Evolutionary conservation across 2,797 vertebrate species (phyloP).

Genomic region (Perodicticus potto): DNA sequence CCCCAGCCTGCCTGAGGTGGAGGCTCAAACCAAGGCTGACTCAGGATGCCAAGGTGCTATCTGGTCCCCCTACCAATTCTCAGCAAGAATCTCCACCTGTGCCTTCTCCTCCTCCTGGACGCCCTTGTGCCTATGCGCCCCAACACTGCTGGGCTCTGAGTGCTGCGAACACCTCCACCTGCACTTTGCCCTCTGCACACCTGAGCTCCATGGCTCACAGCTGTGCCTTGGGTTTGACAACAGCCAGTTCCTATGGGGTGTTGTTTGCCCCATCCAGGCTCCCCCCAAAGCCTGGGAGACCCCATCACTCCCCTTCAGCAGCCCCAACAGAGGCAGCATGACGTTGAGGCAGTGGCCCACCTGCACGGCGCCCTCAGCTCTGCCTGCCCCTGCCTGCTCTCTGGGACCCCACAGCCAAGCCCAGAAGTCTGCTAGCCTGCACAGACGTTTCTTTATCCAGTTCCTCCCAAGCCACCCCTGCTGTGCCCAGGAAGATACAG

Average conservation of each 20-base stretch:
- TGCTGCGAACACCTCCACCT: neutral
- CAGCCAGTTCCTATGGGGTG: neutral
- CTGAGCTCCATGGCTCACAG: neutral
- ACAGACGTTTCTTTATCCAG: neutral
- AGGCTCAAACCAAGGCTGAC: neutral
- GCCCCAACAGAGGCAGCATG: too few species aligned
- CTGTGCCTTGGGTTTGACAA: neutral
- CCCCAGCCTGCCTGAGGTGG: accelerated
- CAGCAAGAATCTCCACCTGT: neutral
- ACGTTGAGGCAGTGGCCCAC: neutral
- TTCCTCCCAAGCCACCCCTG: neutral
- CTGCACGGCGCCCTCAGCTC: neutral
- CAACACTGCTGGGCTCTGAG: too few species aligned
- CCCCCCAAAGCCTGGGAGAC: neutral
- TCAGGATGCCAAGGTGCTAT: neutral
- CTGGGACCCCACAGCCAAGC: too few species aligned
- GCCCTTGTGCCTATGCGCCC: neutral
- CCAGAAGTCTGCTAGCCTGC: neutral
- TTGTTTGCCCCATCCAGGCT: neutral
- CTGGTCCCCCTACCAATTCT: neutral
- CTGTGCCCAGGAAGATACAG: neutral
- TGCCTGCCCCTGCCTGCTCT: neutral
- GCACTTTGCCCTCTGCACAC: neutral
- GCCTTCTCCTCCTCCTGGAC: neutral
- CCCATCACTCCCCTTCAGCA: neutral